Conservation (phyloP, 1,140 invertebrate genomes). For the Drosophila baimaii region DNA sequence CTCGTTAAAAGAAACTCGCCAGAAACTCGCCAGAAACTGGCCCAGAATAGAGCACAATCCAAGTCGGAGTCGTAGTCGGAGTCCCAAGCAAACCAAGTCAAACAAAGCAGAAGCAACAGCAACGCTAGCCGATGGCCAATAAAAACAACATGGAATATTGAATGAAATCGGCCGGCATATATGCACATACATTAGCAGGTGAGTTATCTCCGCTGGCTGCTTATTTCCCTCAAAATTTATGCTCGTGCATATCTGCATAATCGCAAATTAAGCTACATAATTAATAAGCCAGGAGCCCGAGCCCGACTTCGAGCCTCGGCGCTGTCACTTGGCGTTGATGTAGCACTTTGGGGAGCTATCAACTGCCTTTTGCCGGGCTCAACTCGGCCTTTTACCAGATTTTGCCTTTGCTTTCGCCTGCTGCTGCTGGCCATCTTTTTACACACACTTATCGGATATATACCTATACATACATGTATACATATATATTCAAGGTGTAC, state of each 20-base stretch:
- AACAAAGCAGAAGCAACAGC: slow-evolving; percentile 35
- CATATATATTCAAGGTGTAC: slow-evolving; percentile 4
- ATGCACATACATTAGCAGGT: slow-evolving; percentile 79
- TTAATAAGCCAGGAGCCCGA: slow-evolving; percentile 69
- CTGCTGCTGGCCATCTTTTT: slow-evolving; percentile 43
- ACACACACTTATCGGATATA: slow-evolving; percentile 14
- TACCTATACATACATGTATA: slow-evolving; percentile 15
- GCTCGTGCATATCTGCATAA: slow-evolving; percentile 78
- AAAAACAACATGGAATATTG: slow-evolving; percentile 75
- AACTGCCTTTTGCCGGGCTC: slow-evolving; percentile 30
- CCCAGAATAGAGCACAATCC: slow-evolving; percentile 22
- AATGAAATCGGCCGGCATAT: slow-evolving; percentile 65
- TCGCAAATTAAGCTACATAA: slow-evolving; percentile 81
- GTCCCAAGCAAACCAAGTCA: slow-evolving; percentile 34
- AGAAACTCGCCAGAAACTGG: slow-evolving; percentile 21
- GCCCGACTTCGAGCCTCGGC: slow-evolving; percentile 18
- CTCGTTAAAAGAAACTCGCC: slow-evolving; percentile 36
- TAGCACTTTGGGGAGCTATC: slow-evolving; percentile 71
- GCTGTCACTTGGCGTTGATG: slow-evolving; percentile 71
- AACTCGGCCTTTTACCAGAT: slow-evolving; percentile 21
- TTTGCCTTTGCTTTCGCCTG: slow-evolving; percentile 32
- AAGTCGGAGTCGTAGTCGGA: slow-evolving; percentile 30
- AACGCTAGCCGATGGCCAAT: slow-evolving; percentile 24
- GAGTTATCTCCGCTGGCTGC: slow-evolving; percentile 65
- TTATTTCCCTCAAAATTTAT: slow-evolving; percentile 70